Evolutionary conservation across 2,888 invertebrate species (phyloP), one percentile per base, ranked within the genome.

Genomic region (Tenthredo mesomela): DNA sequence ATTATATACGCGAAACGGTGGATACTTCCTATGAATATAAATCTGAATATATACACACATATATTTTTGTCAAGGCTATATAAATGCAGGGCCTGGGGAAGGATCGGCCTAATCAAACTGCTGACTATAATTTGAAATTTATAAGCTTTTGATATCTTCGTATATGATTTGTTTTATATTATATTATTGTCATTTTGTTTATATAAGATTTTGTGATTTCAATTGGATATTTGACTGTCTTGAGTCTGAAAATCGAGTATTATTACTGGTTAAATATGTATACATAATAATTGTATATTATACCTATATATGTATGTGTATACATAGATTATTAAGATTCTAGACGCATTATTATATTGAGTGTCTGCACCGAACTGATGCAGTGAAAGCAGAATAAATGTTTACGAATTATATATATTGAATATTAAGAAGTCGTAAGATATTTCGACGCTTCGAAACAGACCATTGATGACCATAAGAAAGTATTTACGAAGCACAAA

Each of bases 401-500:
- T 50, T 50, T 50, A 77, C 21, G 50, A 77, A 77, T 77, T 54
- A 50, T 15, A n/a, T 15, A n/a, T 29, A 77, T 47, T 50, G 47
- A 50, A 33, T 50, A 25, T 25, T 10, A 25, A 21, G 61, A 61
- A 61, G 61, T 25, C 25, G 54, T 54, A 33, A 29, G 25, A n/a
- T 65, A 43, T 18, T 29, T 47, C 67, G 67, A 84, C 37, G 58
- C 58, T 73, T 84, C 73, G 54, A 54, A 84, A 61, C 21, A 84
- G 40, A 84, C 58, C 73, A 84, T 71, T 73, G 67, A 84, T 84
- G 84, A 85, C 84, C 84, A 82, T 85, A 85, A 85, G 84, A 85
- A 85, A 85, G 84, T 85, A 85, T 85, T 85, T 85, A 85, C 80
- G 67, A 40, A 82, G 84, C 84, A 85, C 84, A 85, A 85, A 85